Evolutionary conservation across 2,888 invertebrate genomes (phyloP).

Genomic region (Scaptomyza parva): DNA sequence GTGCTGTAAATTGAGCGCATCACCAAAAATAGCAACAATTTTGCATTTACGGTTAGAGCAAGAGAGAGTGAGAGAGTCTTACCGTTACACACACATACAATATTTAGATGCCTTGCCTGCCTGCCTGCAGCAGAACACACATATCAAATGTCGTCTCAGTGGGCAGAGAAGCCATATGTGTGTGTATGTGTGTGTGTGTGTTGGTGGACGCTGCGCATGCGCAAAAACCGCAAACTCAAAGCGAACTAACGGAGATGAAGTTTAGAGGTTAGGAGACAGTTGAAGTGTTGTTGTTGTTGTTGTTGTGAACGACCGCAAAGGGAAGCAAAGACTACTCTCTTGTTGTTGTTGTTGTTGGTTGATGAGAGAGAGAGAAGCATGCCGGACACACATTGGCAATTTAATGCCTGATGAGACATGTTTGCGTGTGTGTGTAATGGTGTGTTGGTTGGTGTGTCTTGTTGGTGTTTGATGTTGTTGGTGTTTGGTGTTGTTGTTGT

Average conservation of each 20-base stretch:
- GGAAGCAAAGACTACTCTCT: slow-evolving; percentile 16
- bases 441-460: too few relatives aligned
- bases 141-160: neutral
- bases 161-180: neutral
- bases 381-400: slow-evolving; percentile 60
- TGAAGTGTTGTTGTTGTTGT: too few relatives aligned
- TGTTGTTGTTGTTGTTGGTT: too few relatives aligned
- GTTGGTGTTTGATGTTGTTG: too few relatives aligned
- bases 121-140: too few relatives aligned
- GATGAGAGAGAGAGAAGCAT: slow-evolving; percentile 25
- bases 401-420: slow-evolving; percentile 57
- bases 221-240: slow-evolving; percentile 41
- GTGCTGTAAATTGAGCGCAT: slow-evolving; percentile 74
- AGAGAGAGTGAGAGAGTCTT: too few relatives aligned
- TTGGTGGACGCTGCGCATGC: slow-evolving; percentile 67
- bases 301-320: too few relatives aligned
- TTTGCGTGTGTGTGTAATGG: neutral
- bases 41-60: slow-evolving; percentile 20
- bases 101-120: neutral
- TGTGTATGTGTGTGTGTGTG: slow-evolving; percentile 41
- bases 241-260: too few relatives aligned
- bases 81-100: too few relatives aligned
- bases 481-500: too few relatives aligned
- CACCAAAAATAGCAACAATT: slow-evolving; percentile 56
- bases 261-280: neutral